Percentiles rank a stretch among this genome's conserved stretches.
Evolutionary conservation across 2,113 vertebrate genomes (phyloP).

Genomic region (Ornithorhynchus anatinus): DNA sequence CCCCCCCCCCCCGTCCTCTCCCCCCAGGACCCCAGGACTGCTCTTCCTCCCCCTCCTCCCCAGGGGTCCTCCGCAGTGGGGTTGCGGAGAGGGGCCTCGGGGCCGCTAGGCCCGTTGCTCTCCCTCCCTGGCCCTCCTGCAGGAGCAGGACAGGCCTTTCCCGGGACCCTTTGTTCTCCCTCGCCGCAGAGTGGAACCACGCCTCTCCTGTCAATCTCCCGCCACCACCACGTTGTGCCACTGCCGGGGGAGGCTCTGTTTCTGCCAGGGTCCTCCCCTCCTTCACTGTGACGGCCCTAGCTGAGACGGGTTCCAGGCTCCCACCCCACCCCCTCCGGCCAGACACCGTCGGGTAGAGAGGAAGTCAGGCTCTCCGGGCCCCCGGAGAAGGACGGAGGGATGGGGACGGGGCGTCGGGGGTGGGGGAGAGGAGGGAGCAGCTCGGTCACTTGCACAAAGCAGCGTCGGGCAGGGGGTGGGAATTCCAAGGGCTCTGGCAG

Average conservation of each 20-base stretch:
- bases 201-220: neutral
- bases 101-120: neutral
- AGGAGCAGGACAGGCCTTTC: neutral
- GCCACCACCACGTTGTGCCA: constrained; percentile 23
- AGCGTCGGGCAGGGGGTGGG: no score
- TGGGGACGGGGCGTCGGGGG: neutral
- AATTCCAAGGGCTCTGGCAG: no score
- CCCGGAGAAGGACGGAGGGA: neutral
- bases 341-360: neutral
- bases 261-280: constrained; percentile 33
- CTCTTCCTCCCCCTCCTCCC: neutral
- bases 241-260: constrained; percentile 35
- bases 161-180: no score
- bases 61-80: neutral
- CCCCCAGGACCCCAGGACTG: neutral
- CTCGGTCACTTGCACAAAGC: no score
- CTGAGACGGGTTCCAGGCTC: neutral
- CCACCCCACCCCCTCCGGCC: neutral
- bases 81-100: neutral
- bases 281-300: constrained; percentile 50
- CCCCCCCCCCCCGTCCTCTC: neutral
- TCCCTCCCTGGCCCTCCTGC: neutral
- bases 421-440: neutral
- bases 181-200: no score
- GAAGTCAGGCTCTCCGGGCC: neutral